Evolutionary conservation across 2,888 invertebrate genomes (phyloP).

Genomic region (Melitaea athalia): DNA sequence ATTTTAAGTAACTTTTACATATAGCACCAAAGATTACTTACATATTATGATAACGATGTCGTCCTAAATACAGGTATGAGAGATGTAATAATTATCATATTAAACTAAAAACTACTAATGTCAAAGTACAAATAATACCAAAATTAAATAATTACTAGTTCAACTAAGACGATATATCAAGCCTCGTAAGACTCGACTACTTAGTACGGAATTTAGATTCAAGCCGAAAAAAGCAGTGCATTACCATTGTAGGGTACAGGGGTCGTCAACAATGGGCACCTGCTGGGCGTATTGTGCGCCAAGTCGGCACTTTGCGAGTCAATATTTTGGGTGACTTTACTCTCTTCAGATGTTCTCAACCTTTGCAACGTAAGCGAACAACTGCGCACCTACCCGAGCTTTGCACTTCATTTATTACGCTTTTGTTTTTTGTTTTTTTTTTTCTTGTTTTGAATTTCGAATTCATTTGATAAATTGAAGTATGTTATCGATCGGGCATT

Average conservation of each 20-base stretch:
- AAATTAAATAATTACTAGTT: not conserved
- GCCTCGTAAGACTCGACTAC: slow-evolving; percentile 51
- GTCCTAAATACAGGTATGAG: too few species aligned
- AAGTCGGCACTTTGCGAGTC: slow-evolving; percentile 78
- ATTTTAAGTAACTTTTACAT: not conserved
- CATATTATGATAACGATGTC: too few species aligned
- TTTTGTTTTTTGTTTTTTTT: slow-evolving; percentile 62
- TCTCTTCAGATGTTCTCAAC: slow-evolving; percentile 47
- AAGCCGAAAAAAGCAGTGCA: slow-evolving; percentile 71
- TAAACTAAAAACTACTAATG: not conserved
- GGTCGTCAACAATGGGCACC: slow-evolving; percentile 72
- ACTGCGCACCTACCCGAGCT: slow-evolving; percentile 61
- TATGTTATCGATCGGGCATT: slow-evolving; percentile 36
- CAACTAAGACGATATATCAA: slow-evolving; percentile 7
- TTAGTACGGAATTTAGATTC: slow-evolving; percentile 60
- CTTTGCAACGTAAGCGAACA: slow-evolving; percentile 68
- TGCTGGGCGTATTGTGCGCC: slow-evolving; percentile 74
- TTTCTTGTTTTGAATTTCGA: slow-evolving; percentile 52
- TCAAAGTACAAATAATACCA: not conserved
- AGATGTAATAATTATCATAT: not conserved
- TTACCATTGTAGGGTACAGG: slow-evolving; percentile 68
- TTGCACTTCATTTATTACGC: slow-evolving; percentile 62
- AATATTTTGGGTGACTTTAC: slow-evolving; percentile 78
- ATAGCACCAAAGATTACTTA: too few species aligned
- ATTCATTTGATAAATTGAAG: slow-evolving; percentile 55